Evolutionary conservation across 2,113 vertebrate species (phyloP).

Genomic region (Chaenocephalus aceratus): DNA sequence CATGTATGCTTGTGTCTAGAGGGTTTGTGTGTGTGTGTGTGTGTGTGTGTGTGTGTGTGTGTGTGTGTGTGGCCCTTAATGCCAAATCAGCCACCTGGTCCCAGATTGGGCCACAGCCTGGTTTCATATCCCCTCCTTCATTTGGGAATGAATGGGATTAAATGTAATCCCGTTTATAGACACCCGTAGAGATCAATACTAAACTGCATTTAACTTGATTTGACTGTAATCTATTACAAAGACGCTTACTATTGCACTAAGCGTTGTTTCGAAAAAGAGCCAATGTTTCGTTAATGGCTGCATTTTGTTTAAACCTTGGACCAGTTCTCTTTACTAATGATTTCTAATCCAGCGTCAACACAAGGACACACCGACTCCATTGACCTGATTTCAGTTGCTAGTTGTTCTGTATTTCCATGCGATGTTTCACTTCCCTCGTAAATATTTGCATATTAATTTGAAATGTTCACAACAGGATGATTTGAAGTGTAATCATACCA

Average conservation of each 20-base stretch:
- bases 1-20: slow-evolving; percentile 8
- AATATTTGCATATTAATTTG: slow-evolving; percentile 79
- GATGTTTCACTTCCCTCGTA: slow-evolving; percentile 39
- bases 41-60: too few species aligned
- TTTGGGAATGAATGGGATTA: slow-evolving; percentile 83
- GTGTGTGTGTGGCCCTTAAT: slow-evolving; percentile 57
- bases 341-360: slow-evolving; percentile 63
- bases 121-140: slow-evolving; percentile 73
- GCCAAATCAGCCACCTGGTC: slow-evolving; percentile 78
- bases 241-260: slow-evolving; percentile 79
- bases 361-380: slow-evolving; percentile 34
- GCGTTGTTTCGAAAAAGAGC: slow-evolving; percentile 54
- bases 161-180: slow-evolving; percentile 81
- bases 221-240: slow-evolving; percentile 81
- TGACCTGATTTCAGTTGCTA: slow-evolving; percentile 72
- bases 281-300: slow-evolving; percentile 56
- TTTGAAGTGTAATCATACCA: slow-evolving; percentile 77
- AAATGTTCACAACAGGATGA: slow-evolving; percentile 68
- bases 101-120: slow-evolving; percentile 75
- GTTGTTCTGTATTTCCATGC: slow-evolving; percentile 43
- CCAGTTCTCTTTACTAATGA: slow-evolving; percentile 60
- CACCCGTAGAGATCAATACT: slow-evolving; percentile 80
- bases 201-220: slow-evolving; percentile 82
- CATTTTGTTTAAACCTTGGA: slow-evolving; percentile 58
- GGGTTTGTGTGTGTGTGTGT: background rate